Evolutionary conservation across 2,113 vertebrate species (phyloP).

Genomic region (Gnathochromis pfefferi): DNA sequence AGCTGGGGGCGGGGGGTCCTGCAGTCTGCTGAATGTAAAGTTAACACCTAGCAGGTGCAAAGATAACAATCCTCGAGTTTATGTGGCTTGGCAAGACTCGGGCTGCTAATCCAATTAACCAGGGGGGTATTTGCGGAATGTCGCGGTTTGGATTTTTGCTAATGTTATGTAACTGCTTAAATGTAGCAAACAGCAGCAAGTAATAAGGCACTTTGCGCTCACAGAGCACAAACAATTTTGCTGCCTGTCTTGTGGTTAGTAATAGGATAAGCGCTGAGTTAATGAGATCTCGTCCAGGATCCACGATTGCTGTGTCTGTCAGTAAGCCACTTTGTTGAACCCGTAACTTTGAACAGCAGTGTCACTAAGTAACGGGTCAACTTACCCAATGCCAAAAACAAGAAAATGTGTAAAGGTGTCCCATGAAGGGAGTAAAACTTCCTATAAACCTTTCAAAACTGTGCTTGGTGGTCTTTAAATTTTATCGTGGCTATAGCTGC

Average conservation of each 20-base stretch:
- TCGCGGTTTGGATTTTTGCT: background rate
- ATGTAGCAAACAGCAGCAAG: background rate
- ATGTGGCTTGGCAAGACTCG: background rate
- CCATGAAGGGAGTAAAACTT: background rate
- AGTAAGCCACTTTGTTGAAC: background rate
- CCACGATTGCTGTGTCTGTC: background rate
- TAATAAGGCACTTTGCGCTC: background rate
- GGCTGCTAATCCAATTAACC: constrained; percentile 41
- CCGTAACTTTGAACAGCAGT: background rate
- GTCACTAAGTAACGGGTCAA: background rate
- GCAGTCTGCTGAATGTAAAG: background rate
- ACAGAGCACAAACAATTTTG: background rate
- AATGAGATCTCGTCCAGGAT: background rate
- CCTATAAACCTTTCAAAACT: background rate
- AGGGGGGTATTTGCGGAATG: constrained; percentile 16
- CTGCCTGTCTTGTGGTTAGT: background rate
- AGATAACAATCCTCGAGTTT: background rate
- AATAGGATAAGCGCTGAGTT: background rate
- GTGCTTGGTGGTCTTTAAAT: background rate
- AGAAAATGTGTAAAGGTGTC: background rate
- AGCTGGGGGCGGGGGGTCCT: background rate
- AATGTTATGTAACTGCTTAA: background rate
- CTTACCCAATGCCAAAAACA: background rate
- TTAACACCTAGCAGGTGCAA: background rate
- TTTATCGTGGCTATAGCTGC: background rate